A percentile compares a stretch with the other conserved stretches of the same genome.
These are phyloP conservation scores for Pasiphila rectangulata DNA, from an alignment of 2,888 invertebrate species.

Conservation along the genomic window DNA sequence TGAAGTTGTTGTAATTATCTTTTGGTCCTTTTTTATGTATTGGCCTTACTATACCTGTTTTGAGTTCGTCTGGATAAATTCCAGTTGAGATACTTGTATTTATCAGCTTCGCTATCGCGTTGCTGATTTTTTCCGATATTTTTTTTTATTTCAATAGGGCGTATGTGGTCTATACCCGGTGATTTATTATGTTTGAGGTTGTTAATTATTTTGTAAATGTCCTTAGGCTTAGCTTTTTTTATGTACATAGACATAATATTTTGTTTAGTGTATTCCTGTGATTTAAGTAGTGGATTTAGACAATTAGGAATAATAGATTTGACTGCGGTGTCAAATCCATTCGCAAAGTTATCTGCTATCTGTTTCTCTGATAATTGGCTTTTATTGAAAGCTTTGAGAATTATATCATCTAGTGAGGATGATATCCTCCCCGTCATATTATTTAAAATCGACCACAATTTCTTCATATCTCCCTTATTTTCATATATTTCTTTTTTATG, in stretches of 20 bases:
- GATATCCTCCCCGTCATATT: neutral
- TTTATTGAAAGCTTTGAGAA: neutral
- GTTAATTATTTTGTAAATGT: too few relatives aligned
- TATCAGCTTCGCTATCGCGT: conserved; percentile 1
- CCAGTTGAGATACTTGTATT: conserved; percentile 6
- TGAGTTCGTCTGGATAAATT: conserved; percentile 2
- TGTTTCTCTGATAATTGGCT: neutral
- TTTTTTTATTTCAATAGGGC: conserved; percentile 1
- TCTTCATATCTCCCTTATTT: neutral
- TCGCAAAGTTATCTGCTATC: neutral
- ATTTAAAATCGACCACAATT: neutral
- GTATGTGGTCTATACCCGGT: conserved; percentile 4
- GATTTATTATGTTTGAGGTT: too few relatives aligned
- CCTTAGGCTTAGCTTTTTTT: too few relatives aligned
- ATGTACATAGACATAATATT: too few relatives aligned
- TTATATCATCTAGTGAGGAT: neutral
- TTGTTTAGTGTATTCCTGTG: too few relatives aligned
- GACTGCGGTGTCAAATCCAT: neutral
- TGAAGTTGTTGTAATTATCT: conserved; percentile 1
- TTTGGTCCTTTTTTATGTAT: conserved; percentile 6
- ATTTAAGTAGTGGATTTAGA: too few relatives aligned
- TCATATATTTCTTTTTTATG: too few relatives aligned
- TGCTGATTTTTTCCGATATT: conserved; percentile 4
- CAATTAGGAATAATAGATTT: neutral
- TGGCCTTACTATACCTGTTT: conserved; percentile 11